A percentile compares a stretch with the other conserved stretches of the same genome.
Evolutionary conservation across 2,797 vertebrate genomes (phyloP).

Genomic region (Paguma larvata): DNA sequence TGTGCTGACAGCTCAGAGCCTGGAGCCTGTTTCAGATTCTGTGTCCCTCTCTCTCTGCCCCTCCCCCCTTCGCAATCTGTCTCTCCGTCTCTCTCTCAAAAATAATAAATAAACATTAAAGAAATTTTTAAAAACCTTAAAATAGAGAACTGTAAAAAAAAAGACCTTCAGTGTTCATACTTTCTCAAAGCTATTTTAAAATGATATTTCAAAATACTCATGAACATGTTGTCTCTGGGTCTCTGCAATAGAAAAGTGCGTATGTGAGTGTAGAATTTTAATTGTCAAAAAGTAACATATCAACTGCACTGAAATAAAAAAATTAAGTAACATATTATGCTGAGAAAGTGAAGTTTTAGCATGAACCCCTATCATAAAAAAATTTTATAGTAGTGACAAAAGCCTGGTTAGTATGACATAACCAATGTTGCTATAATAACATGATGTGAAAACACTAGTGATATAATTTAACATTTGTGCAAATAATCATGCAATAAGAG

Average conservation of each 20-base stretch:
- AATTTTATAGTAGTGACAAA: neutral
- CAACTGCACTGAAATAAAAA: neutral
- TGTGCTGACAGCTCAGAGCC: too few relatives aligned
- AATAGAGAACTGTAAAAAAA: neutral
- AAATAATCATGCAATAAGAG: neutral
- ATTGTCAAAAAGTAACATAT: neutral
- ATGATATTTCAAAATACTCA: slow-evolving; percentile 14
- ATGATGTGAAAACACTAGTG: neutral
- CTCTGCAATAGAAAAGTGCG: neutral
- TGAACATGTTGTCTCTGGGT: neutral
- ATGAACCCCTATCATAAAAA: neutral
- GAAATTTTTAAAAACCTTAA: neutral
- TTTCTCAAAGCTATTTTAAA: slow-evolving; percentile 32
- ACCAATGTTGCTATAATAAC: neutral
- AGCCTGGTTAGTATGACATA: neutral
- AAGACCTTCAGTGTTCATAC: neutral
- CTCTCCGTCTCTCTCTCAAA: too few relatives aligned
- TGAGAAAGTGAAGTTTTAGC: slow-evolving; percentile 26
- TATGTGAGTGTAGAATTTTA: slow-evolving; percentile 4
- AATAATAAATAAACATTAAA: too few relatives aligned
- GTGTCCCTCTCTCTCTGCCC: too few relatives aligned
- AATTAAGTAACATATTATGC: neutral
- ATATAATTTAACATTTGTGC: neutral
- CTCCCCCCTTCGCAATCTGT: too few relatives aligned
- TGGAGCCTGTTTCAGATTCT: too few relatives aligned